Evolutionary conservation across 2,113 vertebrate genomes (phyloP).

Genomic region (Rhea pennata): DNA sequence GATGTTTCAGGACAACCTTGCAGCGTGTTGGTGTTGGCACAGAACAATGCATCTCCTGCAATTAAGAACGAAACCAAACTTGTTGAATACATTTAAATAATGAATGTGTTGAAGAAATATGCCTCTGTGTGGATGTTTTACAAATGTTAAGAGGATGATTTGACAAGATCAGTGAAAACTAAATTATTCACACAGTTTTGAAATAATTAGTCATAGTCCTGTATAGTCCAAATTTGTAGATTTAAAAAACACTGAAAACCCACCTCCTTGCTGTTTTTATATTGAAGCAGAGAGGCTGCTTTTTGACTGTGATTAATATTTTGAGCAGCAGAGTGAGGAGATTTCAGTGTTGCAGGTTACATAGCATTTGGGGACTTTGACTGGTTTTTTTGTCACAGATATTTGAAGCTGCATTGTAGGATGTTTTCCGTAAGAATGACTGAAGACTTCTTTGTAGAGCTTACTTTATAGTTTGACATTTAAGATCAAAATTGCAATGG

Average conservation of each 20-base stretch:
- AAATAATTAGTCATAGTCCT: background rate
- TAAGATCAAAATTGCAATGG: background rate
- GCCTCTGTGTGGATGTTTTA: background rate
- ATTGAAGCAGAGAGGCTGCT: background rate
- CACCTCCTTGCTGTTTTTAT: background rate
- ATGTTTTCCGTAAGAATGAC: constrained; percentile 16
- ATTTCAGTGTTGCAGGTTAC: background rate
- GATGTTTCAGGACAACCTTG: background rate
- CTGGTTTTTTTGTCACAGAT: background rate
- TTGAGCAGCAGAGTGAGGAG: background rate
- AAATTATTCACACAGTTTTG: background rate
- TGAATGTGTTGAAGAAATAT: background rate
- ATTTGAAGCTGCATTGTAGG: background rate
- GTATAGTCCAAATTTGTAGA: background rate
- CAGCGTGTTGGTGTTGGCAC: background rate
- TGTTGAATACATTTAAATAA: background rate
- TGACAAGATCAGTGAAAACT: background rate
- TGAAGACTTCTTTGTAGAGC: background rate
- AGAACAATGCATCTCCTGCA: background rate
- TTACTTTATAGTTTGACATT: background rate
- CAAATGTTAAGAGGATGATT: background rate
- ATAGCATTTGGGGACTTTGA: background rate
- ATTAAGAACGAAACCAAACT: background rate
- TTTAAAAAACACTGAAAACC: background rate
- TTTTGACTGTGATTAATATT: background rate